Base-by-base conservation (phyloP, 2,113 vertebrate genomes). In the Hiodon tergisus region DNA sequence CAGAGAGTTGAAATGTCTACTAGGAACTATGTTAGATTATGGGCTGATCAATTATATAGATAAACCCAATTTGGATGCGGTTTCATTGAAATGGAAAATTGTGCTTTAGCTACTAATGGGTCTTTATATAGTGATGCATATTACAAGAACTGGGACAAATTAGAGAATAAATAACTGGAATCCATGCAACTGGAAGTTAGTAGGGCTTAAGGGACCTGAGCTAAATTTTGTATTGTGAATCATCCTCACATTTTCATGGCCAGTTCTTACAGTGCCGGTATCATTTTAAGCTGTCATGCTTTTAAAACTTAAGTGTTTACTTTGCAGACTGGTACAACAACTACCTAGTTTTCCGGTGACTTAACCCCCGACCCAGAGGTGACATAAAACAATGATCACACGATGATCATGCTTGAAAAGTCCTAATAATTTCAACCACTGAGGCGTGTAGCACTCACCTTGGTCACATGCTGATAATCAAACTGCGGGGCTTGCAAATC, bases 401-500 rank as follows among this genome's bases (percentile, higher is more conserved):
- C 31, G 31, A 31, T 1, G 31, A 31, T 31, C 31, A 31, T 31
- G 31, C 31, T 31, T 31, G 31, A 31, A 31, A 31, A 31, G 31
- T 31, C 31, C 31, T 31, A 31, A 31, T 31, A 31, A 31, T 31
- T 31, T 31, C 31, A 11, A 1, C 55, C 55, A 59, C n/a, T 7
- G 50, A 52, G 13, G 48, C 51, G 9, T 50, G 48, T 50, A 67
- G 53, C 48, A 67, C 73, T 74, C 63, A 74, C 73, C 54, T 7
- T 7, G 3, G 53, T 54, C 31, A 67, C 66, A 66, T 63, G 63
- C 31, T 63, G 72, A 11, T 53, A 73, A 53, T 74, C 72, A 16
- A 66, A 47, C 6, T 46, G 71, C 13, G 67, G 63, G 52, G 63
- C 54, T 74, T 67, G 73, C 13, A 58, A 74, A 57, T 63, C 73